phyloP scores from a whole-genome alignment of 2,113 vertebrate species.

The Hippocampus barbouri region DNA sequence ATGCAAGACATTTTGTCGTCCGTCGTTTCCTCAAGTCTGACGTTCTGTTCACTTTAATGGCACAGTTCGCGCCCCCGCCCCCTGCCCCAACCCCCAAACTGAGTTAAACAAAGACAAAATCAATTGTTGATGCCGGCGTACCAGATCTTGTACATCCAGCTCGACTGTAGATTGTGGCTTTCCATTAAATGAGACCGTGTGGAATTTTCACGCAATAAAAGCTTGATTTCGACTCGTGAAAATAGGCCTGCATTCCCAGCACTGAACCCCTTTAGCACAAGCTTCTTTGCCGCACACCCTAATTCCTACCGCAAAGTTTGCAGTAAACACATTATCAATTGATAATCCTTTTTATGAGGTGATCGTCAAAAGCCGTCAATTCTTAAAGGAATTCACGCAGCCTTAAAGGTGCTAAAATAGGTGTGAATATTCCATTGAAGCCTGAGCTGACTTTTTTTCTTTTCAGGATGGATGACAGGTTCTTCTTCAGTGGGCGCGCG shows the following conservation, averaged over 20 bases:
- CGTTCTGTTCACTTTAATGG: conserved; percentile 9
- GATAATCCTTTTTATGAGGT: not conserved
- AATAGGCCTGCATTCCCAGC: not conserved
- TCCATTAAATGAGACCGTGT: no score
- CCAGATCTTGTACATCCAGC: no score
- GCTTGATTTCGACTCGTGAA: not conserved
- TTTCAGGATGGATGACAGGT: conserved; percentile 17
- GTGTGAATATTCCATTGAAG: conserved; percentile 29
- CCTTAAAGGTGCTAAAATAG: conserved; percentile 9
- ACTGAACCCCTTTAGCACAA: not conserved
- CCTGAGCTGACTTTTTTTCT: conserved; percentile 6
- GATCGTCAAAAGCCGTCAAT: not conserved
- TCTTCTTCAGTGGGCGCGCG: conserved; percentile 12
- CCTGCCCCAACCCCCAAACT: no score
- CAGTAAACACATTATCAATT: not conserved
- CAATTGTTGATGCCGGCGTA: no score
- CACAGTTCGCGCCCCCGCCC: not conserved
- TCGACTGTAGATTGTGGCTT: no score
- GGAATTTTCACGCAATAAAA: not conserved
- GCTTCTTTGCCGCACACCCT: not conserved
- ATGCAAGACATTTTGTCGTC: not conserved
- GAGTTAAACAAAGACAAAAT: no score
- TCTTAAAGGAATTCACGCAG: not conserved
- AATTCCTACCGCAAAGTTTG: not conserved
- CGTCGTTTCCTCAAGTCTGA: not conserved